Base-by-base conservation (phyloP, 2,797 vertebrate species). In the Smutsia gigantea region DNA sequence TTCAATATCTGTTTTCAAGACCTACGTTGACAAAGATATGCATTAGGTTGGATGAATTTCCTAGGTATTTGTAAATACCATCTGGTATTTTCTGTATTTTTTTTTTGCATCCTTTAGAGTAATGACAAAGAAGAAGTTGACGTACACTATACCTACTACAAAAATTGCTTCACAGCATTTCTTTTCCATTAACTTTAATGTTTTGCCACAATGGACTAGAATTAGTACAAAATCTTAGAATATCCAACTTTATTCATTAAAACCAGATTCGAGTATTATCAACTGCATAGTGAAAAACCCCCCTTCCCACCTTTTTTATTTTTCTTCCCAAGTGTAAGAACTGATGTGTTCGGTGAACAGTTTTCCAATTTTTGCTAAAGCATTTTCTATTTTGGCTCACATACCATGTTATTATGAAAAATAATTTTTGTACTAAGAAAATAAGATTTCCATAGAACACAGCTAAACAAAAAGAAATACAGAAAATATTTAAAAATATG, bases 401-500 rank as follows among this genome's bases (percentile, higher is more conserved):
- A 7, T 29, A 59, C 13, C 11, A 55, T 61, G 13, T 83, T 57
- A 57, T 92, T 19, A 18, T 90, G 27, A 19, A 71, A n/a, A 94
- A 71, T 14, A 92, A 71, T 77, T 90, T 84, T 93, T 83, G 78
- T 9, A n/a, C 29, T 39, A 66, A 96, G 55, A 97, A 95, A 92
- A 90, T 37, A 75, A 7, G 7, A 87, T 93, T 94, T 88, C 10
- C 37, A 75, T 21, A 82, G 18, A 87, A 61, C 17, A 63, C 3
- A 57, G 2, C 7, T 74, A 68, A 97, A 51, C 27, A 74, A 74
- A 86, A 88, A 87, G 25, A 89, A 95, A 91, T 59, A 84, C 4
- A 92, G 10, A 84, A 61, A 77, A 68, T 12, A 66, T 64, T 90
- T 90, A 37, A 72, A 95, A 92, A 53, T 88, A 72, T 55, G 39